These are phyloP conservation scores for Drepana arcuata DNA, from an alignment of 1,140 invertebrate species.

Conservation along the genomic window DNA sequence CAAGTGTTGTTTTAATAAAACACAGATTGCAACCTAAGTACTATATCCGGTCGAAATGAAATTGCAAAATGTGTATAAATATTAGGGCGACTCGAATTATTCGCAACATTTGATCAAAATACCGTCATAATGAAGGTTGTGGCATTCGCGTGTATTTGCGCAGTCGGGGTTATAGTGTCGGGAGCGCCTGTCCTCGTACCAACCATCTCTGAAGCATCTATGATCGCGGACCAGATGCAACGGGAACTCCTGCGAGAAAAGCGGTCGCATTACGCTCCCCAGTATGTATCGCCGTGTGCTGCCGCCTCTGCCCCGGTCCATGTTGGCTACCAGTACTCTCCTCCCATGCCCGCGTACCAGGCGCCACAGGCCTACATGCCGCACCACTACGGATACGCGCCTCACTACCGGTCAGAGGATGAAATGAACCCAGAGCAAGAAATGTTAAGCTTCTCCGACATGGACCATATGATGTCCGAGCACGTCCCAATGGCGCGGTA, in stretches of 20 bases:
- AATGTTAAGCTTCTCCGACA: constrained; percentile 34
- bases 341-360: constrained; percentile 10
- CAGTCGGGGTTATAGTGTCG: constrained; percentile 7
- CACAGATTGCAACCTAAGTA: constrained; percentile 22
- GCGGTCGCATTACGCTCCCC: constrained; percentile 16
- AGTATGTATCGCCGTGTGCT: constrained; percentile 15
- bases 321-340: neutral
- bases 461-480: constrained; percentile 19
- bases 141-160: constrained; percentile 19
- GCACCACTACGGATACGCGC: constrained; percentile 18
- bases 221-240: neutral
- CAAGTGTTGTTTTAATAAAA: constrained; percentile 17
- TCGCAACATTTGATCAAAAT: constrained; percentile 14
- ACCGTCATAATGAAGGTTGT: constrained; percentile 33
- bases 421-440: constrained; percentile 21
- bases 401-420: constrained; percentile 33
- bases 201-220: neutral
- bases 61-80: constrained; percentile 42
- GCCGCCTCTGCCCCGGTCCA: constrained; percentile 1
- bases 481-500: constrained; percentile 25
- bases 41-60: constrained; percentile 14
- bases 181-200: constrained; percentile 19
- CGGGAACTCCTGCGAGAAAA: constrained; percentile 18
- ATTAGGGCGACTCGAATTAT: constrained; percentile 17
- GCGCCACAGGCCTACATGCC: constrained; percentile 8